Evolutionary conservation across 92 coral and sea anemone species (phyloP), one percentile per base, ranked within the genome.

Genomic region (Epizoanthus scotinus): DNA sequence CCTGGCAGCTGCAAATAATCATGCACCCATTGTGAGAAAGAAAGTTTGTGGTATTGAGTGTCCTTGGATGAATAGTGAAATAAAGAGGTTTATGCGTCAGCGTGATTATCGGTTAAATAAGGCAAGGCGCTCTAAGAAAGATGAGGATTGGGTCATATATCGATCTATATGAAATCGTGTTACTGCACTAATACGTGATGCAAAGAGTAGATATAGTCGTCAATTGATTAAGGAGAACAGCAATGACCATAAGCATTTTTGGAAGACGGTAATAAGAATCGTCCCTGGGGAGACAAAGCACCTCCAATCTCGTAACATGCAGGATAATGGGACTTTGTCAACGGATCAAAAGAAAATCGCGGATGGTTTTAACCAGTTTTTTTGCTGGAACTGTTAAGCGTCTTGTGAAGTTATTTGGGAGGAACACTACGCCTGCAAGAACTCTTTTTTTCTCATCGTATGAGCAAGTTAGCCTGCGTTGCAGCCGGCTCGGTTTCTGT

Each of bases 11-110:
- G 56, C 58, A 19, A 34, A 38, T 49, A 62, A 29, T 15, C 58
- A 38, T 42, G 83, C 73, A 18, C 83, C 83, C 17, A 6, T 63
- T 28, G 38, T 62, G 15, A 8, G 53, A 8, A 62, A 79, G 61
- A 34, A 24, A 38, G 83, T 62, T 12, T 61, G 72, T 29, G 83
- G 83, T 3, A 19, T 29, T 63, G 73, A 79, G 25, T 79, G 73
- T 78, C 88, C 84, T 34, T 84, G 79, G 79, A 77, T 84, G 83
- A 84, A 66, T 55, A 65, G 78, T 18, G 65, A 58, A 21, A 84
- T 84, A 14, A 84, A 84, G 42, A 34, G 14, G 31, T 2, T 26
- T 21, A 62, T 79, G 49, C 55, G 60, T 44, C 54, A 65, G 19
- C 83, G 73, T 49, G 60, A 79, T 59, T 79, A 49, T 60, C 58